Evolutionary conservation across 2,888 invertebrate species (phyloP).

Genomic region (Adela reaumurella): DNA sequence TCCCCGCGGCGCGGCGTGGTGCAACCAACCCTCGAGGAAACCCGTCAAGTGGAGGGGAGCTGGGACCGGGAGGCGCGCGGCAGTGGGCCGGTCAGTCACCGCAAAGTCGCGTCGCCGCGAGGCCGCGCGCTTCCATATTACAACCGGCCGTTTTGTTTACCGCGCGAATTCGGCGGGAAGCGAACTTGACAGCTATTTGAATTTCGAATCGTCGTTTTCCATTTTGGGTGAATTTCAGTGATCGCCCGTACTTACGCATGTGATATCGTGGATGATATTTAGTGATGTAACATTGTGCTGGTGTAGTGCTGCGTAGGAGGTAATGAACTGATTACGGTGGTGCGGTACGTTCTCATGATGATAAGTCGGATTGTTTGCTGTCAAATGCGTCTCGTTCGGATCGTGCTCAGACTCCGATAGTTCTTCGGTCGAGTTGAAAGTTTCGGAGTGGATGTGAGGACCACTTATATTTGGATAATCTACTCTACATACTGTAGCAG

Average conservation of each 20-base stretch:
- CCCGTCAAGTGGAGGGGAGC: slow-evolving; percentile 20
- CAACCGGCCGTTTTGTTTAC: background rate
- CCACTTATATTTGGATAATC: no score
- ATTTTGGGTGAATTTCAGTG: no score
- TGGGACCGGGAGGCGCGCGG: slow-evolving; percentile 41
- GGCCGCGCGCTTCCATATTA: slow-evolving; percentile 22
- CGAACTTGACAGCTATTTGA: no score
- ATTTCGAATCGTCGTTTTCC: no score
- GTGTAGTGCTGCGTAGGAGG: background rate
- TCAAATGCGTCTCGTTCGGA: background rate
- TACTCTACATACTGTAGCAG: no score
- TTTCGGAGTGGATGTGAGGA: no score
- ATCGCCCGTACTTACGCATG: no score
- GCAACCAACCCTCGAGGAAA: background rate
- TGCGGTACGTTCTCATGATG: background rate
- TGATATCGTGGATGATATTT: no score
- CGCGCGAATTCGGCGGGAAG: background rate
- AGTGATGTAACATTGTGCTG: background rate
- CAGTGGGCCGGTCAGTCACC: slow-evolving; percentile 55
- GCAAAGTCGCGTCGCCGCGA: slow-evolving; percentile 46
- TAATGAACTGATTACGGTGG: background rate
- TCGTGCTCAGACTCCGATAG: background rate
- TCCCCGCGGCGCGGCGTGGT: background rate
- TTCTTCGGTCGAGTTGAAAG: no score
- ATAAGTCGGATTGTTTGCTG: background rate